These are phyloP conservation scores for Eublepharis macularius DNA, from an alignment of 2,113 vertebrate genomes.

Conservation along the genomic window DNA sequence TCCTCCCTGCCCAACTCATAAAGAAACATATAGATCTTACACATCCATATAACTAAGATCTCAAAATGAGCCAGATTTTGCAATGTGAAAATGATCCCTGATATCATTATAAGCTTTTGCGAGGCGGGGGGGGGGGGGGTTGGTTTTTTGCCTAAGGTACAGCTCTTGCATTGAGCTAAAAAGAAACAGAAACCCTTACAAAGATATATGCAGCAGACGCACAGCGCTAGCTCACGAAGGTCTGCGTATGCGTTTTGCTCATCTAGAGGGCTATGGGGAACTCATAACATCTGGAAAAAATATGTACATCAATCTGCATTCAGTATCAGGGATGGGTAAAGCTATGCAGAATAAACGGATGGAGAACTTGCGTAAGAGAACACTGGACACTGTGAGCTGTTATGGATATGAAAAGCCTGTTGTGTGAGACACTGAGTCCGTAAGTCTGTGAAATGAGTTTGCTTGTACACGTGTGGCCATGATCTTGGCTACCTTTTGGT, in stretches of 20 bases:
- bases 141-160: slow-evolving; percentile 70
- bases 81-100: background rate
- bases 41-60: background rate
- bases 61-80: background rate
- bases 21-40: background rate
- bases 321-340: slow-evolving; percentile 58
- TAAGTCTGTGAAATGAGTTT: slow-evolving; percentile 35
- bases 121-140: no score
- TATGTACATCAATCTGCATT: slow-evolving; percentile 70
- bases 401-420: slow-evolving; percentile 55
- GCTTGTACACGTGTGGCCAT: slow-evolving; percentile 43
- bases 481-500: slow-evolving; percentile 17
- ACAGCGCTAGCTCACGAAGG: slow-evolving; percentile 81
- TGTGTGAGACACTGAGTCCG: slow-evolving; percentile 56
- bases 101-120: background rate
- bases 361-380: slow-evolving; percentile 72
- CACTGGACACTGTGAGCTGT: slow-evolving; percentile 65
- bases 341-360: slow-evolving; percentile 67
- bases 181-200: slow-evolving; percentile 72
- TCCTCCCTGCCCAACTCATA: background rate
- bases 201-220: slow-evolving; percentile 72
- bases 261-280: slow-evolving; percentile 84
- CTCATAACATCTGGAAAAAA: slow-evolving; percentile 86
- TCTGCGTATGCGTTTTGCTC: slow-evolving; percentile 84
- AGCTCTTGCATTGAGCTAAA: slow-evolving; percentile 74